Conservation (phyloP, 2,888 invertebrate species). For the Alviniconcha strummeri region DNA sequence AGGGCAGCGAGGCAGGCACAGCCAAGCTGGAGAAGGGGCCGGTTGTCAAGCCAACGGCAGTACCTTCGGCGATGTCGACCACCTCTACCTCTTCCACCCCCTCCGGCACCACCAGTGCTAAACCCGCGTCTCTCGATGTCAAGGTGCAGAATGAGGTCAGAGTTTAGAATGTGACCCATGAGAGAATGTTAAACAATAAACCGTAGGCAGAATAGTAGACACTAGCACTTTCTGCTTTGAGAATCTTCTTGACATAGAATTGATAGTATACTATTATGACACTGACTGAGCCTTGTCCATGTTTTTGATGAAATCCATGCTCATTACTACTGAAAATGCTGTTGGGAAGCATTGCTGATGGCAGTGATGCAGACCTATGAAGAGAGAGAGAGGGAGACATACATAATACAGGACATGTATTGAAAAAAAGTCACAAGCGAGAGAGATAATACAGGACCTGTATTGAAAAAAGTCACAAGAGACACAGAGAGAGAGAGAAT, state of each 20-base stretch:
- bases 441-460: too few relatives aligned
- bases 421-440: too few relatives aligned
- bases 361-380: too few relatives aligned
- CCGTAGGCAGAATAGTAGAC: too few relatives aligned
- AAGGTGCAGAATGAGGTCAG: slow-evolving; percentile 10
- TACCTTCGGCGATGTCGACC: neutral
- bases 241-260: neutral
- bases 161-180: neutral
- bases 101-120: neutral
- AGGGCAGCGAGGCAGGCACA: slow-evolving; percentile 4
- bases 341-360: too few relatives aligned
- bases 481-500: too few relatives aligned
- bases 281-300: neutral
- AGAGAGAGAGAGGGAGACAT: too few relatives aligned
- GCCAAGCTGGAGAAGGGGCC: slow-evolving; percentile 29
- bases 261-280: neutral
- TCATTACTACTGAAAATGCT: too few relatives aligned
- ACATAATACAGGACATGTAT: too few relatives aligned
- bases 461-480: too few relatives aligned
- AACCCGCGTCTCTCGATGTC: slow-evolving; percentile 9
- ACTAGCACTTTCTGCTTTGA: too few relatives aligned
- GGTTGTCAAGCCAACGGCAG: slow-evolving; percentile 1
- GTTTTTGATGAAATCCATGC: neutral
- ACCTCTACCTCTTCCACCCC: neutral
- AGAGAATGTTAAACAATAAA: too few relatives aligned